phyloP scores from a whole-genome alignment of 1,140 invertebrate genomes.

The Tetragnatha versicolor region DNA sequence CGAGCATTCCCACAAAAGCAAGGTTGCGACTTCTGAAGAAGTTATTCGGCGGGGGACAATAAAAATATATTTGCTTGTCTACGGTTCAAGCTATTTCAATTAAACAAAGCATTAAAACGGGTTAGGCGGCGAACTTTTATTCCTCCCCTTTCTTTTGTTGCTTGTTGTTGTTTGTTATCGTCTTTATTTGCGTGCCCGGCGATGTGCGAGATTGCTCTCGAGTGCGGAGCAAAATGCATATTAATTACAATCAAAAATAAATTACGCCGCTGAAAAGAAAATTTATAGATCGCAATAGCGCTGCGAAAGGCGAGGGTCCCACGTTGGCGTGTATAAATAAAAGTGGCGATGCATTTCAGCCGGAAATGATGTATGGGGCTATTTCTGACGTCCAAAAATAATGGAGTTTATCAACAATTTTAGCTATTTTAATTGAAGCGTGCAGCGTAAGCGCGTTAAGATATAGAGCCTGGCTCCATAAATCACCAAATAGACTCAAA shows the following conservation, averaged over 20 bases:
- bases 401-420: constrained; percentile 56
- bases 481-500: constrained; percentile 54
- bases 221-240: constrained; percentile 53
- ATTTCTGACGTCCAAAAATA: constrained; percentile 55
- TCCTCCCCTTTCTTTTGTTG: background rate
- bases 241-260: constrained; percentile 57
- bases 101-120: constrained; percentile 56
- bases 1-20: constrained; percentile 20
- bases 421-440: constrained; percentile 57
- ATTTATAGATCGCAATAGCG: constrained; percentile 55
- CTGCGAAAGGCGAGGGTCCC: background rate
- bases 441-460: constrained; percentile 16
- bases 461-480: constrained; percentile 33
- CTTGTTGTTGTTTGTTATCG: constrained; percentile 42
- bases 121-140: constrained; percentile 13
- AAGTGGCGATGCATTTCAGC: constrained; percentile 49
- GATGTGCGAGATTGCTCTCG: constrained; percentile 25
- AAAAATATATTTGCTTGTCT: constrained; percentile 53
- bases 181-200: constrained; percentile 41
- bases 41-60: constrained; percentile 51
- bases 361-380: constrained; percentile 54
- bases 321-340: constrained; percentile 47
- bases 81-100: constrained; percentile 54
- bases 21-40: constrained; percentile 46
- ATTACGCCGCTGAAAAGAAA: constrained; percentile 49